Evolutionary conservation across 2,797 vertebrate genomes (phyloP).

Genomic region (Coccyzus lansbergi): DNA sequence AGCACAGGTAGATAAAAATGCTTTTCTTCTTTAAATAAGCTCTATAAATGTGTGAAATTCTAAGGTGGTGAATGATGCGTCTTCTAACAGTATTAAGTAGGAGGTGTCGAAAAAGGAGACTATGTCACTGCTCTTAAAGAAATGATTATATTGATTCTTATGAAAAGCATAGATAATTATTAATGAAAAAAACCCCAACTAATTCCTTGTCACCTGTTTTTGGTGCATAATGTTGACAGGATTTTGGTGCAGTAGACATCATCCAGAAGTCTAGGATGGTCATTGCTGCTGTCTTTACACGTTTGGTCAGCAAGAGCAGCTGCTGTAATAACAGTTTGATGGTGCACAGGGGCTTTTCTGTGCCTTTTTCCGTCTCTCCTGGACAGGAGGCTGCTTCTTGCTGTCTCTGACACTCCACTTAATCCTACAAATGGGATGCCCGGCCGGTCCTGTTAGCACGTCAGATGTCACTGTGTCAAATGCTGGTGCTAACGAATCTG

Average conservation of each 20-base stretch:
- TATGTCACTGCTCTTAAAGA: background rate
- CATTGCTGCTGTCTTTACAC: background rate
- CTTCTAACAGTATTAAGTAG: background rate
- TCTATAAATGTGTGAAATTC: constrained; percentile 20
- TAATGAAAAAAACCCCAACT: background rate
- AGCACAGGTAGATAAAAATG: background rate
- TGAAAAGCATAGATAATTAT: background rate
- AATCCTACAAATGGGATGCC: background rate
- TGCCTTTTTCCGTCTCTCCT: background rate
- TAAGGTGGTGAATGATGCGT: background rate
- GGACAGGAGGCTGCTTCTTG: background rate
- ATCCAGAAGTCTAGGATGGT: background rate
- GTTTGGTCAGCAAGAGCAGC: background rate
- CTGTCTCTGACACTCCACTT: background rate
- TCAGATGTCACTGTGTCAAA: background rate
- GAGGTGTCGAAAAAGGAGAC: background rate
- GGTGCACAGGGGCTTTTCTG: background rate
- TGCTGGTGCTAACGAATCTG: background rate
- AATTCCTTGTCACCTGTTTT: background rate
- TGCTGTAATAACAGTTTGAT: background rate
- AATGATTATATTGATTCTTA: background rate
- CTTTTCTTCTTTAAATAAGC: background rate
- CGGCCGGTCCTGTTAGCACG: background rate
- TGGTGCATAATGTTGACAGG: background rate
- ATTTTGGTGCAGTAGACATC: background rate